These are phyloP conservation scores for Lasioglossum vierecki DNA, from an alignment of 2,888 invertebrate species.

Conservation along the genomic window DNA sequence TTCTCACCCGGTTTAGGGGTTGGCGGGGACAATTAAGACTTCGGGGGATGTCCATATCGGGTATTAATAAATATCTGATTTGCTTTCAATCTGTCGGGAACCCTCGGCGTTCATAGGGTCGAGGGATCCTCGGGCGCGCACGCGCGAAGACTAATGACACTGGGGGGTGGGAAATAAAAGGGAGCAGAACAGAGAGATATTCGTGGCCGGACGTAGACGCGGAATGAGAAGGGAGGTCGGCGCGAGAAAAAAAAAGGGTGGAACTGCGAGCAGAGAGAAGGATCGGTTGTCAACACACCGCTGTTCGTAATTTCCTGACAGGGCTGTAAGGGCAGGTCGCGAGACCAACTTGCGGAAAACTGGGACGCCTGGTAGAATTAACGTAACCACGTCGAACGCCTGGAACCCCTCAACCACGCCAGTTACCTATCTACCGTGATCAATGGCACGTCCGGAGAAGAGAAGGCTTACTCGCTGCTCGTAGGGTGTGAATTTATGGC, in stretches of 20 bases:
- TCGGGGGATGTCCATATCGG: conserved; percentile 42
- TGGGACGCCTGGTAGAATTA: conserved; percentile 74
- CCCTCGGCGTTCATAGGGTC: conserved; percentile 7
- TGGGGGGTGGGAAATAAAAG: conserved; percentile 17
- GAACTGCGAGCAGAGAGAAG: conserved; percentile 42
- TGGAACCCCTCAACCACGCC: conserved; percentile 50
- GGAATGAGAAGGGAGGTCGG: neutral
- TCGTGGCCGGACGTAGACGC: neutral
- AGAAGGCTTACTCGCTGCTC: conserved; percentile 42
- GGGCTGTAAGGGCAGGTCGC: conserved; percentile 23
- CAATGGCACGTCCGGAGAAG: conserved; percentile 64
- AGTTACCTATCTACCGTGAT: conserved; percentile 66
- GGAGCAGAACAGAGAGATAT: neutral
- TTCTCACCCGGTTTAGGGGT: conserved; percentile 28
- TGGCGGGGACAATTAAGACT: conserved; percentile 60
- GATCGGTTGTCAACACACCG: conserved; percentile 66
- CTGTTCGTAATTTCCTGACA: conserved; percentile 67
- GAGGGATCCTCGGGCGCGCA: conserved; percentile 5
- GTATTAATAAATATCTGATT: conserved; percentile 71
- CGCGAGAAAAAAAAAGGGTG: conserved; percentile 43
- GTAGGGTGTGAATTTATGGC: conserved; percentile 63
- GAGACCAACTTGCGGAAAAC: conserved; percentile 63
- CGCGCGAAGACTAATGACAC: conserved; percentile 46
- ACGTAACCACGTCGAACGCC: conserved; percentile 68
- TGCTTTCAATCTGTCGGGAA: conserved; percentile 58